A percentile compares a stretch with the other conserved stretches of the same genome.
phyloP scores from a whole-genome alignment of 1,140 invertebrate species.

The Neoseiulus cucumeris region DNA sequence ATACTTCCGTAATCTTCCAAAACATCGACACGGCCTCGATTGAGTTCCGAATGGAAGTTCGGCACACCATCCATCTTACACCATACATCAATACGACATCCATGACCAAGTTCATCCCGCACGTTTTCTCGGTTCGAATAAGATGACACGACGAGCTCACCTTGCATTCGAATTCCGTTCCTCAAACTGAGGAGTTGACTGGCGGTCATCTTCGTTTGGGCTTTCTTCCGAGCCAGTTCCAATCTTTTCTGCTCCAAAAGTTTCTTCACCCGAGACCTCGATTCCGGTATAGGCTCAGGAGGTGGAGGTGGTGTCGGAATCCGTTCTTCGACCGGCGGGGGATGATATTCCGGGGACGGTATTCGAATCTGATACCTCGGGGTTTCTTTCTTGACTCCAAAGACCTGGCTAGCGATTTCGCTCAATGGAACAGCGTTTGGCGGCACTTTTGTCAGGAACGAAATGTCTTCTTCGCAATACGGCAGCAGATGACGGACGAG shows the following conservation, averaged over 20 bases:
- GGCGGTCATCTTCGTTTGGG: background rate
- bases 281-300: background rate
- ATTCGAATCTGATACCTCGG: background rate
- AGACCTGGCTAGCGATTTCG: background rate
- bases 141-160: background rate
- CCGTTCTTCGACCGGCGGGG: background rate
- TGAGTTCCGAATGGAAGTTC: too few species aligned
- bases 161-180: background rate
- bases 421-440: background rate
- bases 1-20: too few species aligned
- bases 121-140: too few species aligned
- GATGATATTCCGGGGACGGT: constrained; percentile 1
- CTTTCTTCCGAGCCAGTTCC: background rate
- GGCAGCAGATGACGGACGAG: background rate
- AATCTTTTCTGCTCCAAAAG: background rate
- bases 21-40: too few species aligned
- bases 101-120: too few species aligned
- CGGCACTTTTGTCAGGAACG: background rate
- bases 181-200: background rate
- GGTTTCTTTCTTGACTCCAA: background rate
- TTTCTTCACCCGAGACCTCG: background rate
- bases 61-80: too few species aligned
- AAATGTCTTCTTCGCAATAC: background rate
- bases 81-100: too few species aligned
- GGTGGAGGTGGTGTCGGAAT: background rate